Percentiles rank a stretch among this genome's conserved stretches.
These are phyloP conservation scores for Trachymyrmex cornetzi DNA, from an alignment of 1,140 invertebrate genomes.

Conservation along the genomic window DNA sequence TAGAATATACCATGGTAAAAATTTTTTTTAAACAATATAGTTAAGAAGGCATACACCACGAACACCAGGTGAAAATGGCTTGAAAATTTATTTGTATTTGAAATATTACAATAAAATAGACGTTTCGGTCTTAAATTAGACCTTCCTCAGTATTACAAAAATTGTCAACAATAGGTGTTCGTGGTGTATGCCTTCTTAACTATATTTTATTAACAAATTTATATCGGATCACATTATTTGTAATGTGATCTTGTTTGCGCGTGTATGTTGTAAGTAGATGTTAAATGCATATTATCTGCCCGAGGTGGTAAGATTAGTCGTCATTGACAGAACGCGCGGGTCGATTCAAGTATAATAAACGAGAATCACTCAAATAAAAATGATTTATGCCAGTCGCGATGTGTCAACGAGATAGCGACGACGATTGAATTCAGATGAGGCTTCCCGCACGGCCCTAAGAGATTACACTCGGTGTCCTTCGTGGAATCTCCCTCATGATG, in stretches of 20 bases:
- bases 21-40: too few relatives aligned
- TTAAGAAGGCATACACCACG: too few relatives aligned
- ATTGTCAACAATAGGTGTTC: too few relatives aligned
- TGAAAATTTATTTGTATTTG: too few relatives aligned
- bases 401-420: conserved; percentile 65
- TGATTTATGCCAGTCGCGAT: conserved; percentile 72
- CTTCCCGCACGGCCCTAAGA: neutral
- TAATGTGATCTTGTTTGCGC: conserved; percentile 24
- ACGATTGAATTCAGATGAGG: conserved; percentile 75
- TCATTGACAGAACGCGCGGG: conserved; percentile 46
- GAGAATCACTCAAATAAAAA: conserved; percentile 69
- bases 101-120: too few relatives aligned
- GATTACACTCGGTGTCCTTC: conserved; percentile 60
- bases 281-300: conserved; percentile 69
- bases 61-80: too few relatives aligned
- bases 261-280: conserved; percentile 50
- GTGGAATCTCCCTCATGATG: neutral
- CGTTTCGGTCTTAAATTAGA: too few relatives aligned
- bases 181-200: too few relatives aligned
- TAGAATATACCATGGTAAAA: too few relatives aligned
- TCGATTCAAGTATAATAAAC: conserved; percentile 62
- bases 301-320: conserved; percentile 57
- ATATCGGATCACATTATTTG: neutral
- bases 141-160: too few relatives aligned
- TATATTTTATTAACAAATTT: neutral